Base-by-base conservation (phyloP, 2,888 invertebrate genomes). In the Sepiola atlantica region DNA sequence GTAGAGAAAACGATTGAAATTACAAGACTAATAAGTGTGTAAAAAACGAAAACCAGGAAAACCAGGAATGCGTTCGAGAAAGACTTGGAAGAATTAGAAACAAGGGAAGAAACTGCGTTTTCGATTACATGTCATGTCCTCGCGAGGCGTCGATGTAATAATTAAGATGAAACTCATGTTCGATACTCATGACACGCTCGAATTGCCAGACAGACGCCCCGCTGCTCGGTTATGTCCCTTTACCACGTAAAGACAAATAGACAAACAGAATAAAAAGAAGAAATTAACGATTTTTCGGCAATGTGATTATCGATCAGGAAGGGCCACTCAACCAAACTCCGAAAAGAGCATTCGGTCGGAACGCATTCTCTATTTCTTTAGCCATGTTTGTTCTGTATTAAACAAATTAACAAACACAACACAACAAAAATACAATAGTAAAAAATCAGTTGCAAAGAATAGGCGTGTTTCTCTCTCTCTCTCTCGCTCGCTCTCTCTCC, bases 111-210 rank as follows among this genome's bases (percentile, higher is more conserved):
- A 77, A 77, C 77, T 77, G n/a, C 77, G n/a, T n/a, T 32, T 77
- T 77, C 77, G 77, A 77, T 77, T 77, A 77, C 32, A 77, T 77
- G 77, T 77, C 77, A 77, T 77, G 77, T 77, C n/a, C n/a, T n/a
- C 32, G 77, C 45, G 10, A n/a, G 77, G 77, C 77, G 77, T 77
- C 77, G n/a, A n/a, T 77, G 21, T n/a, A n/a, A 77, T 77, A 77
- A 77, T 77, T 77, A 77, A 77, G 77, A 77, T 77, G 77, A 77
- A 77, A 77, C n/a, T 77, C 77, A n/a, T 77, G 77, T 77, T 77
- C 77, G 8, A 21, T 77, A 32, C 77, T 77, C n/a, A 77, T 77
- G 77, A 77, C 32, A 77, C n/a, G 77, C 14, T 77, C n/a, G 77
- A 77, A 77, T 77, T 77, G n/a, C n/a, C 77, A 77, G 77, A n/a